Evolutionary conservation across 2,797 vertebrate genomes (phyloP), one percentile per base, ranked within the genome.

Genomic region (Acestrorhynchus altus): DNA sequence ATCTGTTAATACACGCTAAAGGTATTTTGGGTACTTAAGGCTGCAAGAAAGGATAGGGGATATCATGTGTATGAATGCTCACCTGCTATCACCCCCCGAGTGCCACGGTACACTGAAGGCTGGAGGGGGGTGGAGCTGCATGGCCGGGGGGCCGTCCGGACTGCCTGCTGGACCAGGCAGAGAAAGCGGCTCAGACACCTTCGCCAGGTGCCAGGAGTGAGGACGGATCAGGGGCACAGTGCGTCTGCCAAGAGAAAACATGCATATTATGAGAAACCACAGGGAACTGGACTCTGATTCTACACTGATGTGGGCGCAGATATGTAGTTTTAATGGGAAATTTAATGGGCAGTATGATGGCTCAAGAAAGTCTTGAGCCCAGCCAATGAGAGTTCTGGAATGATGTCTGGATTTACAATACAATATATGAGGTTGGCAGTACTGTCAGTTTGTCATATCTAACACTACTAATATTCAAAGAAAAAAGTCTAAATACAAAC

Each of bases 171-270:
- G 85, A 72, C 90, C 86, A 56, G 87, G 85, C 54, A 74, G 75
- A 15, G 78, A 61, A 8, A 70, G 77, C 26, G 81, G 91, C 89
- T 91, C 92, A 60, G 94, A 85, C 2, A 95, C 90, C 88, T 96
- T 98, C 81, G 96, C 91, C 91, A 96, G 83, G 44, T 97, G 96
- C 97, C 97, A 99, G 91, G 97, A 97, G 89, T 96, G 95, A 24
- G 97, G 96, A 84, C 96, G 92, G 92, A 94, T 91, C 85, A 95
- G 74, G 24, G 96, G 95, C 82, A 94, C 87, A 28, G 89, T 96
- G 85, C 96, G 96, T 88, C 97, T 98, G 93, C 31, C 83, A 86
- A 80, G 84, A 87, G 13, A 90, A 83, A 56, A 15, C 9, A n/a
- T 0, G 0, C 69, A 57, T 4, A 77, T 4, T 8, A 64, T 72